A percentile compares a stretch with the other conserved stretches of the same genome.
Conservation (phyloP, 2,797 vertebrate genomes). For the Lacerta bilineata region DNA sequence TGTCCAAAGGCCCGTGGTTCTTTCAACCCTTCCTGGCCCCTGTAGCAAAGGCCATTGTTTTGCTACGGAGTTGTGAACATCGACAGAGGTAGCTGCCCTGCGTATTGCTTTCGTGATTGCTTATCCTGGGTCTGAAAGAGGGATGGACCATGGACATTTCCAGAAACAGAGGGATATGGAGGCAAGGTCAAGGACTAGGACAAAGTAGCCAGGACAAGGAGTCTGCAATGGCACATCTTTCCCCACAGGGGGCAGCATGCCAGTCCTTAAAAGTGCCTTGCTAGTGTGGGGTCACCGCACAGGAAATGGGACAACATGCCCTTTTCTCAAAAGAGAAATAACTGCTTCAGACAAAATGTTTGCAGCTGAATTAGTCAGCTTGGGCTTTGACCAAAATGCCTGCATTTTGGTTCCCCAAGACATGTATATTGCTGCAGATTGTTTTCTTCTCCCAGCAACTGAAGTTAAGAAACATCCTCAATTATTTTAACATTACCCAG, state of each 20-base stretch:
- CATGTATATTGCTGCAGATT: background rate
- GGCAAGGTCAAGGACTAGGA: background rate
- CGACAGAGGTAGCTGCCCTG: background rate
- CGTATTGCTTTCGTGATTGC: background rate
- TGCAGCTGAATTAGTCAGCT: background rate
- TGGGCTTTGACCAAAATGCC: constrained; percentile 30
- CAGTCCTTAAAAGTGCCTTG: background rate
- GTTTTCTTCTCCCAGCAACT: background rate
- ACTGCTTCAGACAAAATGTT: background rate
- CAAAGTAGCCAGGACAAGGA: background rate
- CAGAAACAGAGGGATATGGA: background rate
- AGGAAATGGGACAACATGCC: background rate
- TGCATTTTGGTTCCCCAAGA: constrained; percentile 17
- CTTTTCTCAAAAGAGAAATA: constrained; percentile 1
- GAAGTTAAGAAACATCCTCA: constrained; percentile 10
- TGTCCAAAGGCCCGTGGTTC: background rate
- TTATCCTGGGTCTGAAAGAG: background rate
- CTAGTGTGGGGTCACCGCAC: background rate
- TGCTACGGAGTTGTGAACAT: background rate
- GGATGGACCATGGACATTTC: background rate
- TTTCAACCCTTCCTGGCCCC: background rate
- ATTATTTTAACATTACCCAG: background rate
- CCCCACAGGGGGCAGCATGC: background rate
- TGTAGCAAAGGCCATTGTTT: background rate
- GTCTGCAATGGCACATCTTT: background rate